These are phyloP conservation scores for Myanophis thanlyinensis DNA, from an alignment of 2,113 vertebrate species.

Conservation along the genomic window DNA sequence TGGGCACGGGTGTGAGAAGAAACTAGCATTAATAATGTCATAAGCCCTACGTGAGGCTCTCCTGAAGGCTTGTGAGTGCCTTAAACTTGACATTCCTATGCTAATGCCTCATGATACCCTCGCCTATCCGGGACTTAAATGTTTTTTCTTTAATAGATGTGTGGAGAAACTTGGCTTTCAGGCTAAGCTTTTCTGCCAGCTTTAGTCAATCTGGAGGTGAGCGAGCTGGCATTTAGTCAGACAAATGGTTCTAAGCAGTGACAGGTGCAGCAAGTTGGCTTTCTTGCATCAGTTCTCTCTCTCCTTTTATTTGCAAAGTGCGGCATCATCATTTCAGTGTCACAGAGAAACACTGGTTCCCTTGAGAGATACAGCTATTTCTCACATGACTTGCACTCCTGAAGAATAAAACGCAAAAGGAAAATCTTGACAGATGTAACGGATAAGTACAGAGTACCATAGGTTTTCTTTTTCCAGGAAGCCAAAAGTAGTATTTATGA, in stretches of 20 bases:
- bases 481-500: not conserved
- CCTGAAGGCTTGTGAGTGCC: not conserved
- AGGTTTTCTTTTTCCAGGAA: not conserved
- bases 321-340: not conserved
- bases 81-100: constrained; percentile 13
- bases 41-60: constrained; percentile 12
- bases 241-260: not conserved
- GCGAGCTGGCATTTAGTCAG: not conserved
- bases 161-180: constrained; percentile 16
- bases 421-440: not conserved
- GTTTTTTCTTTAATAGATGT: constrained; percentile 18
- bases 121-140: not conserved
- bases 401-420: not conserved
- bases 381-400: not conserved
- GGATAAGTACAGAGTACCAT: too few species aligned
- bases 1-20: constrained; percentile 17
- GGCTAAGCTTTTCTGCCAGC: constrained; percentile 17
- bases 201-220: not conserved
- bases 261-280: not conserved
- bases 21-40: constrained; percentile 26
- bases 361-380: not conserved
- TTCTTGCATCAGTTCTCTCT: not conserved
- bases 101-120: constrained; percentile 22
- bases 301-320: not conserved
- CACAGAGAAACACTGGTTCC: not conserved